Conservation (phyloP, 2,113 vertebrate species). For the Chunga burmeisteri region DNA sequence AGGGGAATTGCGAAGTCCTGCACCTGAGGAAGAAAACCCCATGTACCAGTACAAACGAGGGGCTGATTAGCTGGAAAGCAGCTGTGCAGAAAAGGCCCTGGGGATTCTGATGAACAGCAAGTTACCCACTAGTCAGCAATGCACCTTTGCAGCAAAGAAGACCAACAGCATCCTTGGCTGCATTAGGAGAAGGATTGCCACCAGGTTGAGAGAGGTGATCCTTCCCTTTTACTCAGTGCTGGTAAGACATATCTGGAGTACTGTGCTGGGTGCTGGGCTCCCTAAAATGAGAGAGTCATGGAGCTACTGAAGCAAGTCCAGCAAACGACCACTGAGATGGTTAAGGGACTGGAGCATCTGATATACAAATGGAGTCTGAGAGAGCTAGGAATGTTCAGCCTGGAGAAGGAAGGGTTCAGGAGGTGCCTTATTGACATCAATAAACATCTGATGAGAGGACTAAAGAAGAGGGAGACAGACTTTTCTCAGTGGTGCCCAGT, state of each 20-base stretch:
- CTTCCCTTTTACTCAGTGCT: not conserved
- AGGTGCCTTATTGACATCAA: not conserved
- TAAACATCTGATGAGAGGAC: not conserved
- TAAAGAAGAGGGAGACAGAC: not conserved
- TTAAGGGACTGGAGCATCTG: not conserved
- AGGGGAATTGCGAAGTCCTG: not conserved
- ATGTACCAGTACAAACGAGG: accelerated
- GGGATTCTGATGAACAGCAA: not conserved
- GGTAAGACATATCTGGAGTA: not conserved
- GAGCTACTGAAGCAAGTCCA: not conserved
- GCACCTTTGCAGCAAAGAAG: not conserved
- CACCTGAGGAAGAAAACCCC: not conserved
- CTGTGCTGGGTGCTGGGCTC: not conserved
- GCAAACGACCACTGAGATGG: not conserved
- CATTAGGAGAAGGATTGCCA: not conserved
- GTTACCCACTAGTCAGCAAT: not conserved
- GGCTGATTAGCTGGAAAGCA: not conserved
- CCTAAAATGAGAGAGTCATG: not conserved
- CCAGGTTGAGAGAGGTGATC: accelerated
- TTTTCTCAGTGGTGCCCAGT: not conserved
- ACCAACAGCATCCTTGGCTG: not conserved
- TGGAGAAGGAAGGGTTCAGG: not conserved
- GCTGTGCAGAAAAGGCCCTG: not conserved
- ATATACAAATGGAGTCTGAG: not conserved
- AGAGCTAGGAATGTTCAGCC: not conserved